Percentiles rank a stretch among this genome's conserved stretches.
phyloP scores from a whole-genome alignment of 2,113 vertebrate genomes.

The Arenaria interpres region DNA sequence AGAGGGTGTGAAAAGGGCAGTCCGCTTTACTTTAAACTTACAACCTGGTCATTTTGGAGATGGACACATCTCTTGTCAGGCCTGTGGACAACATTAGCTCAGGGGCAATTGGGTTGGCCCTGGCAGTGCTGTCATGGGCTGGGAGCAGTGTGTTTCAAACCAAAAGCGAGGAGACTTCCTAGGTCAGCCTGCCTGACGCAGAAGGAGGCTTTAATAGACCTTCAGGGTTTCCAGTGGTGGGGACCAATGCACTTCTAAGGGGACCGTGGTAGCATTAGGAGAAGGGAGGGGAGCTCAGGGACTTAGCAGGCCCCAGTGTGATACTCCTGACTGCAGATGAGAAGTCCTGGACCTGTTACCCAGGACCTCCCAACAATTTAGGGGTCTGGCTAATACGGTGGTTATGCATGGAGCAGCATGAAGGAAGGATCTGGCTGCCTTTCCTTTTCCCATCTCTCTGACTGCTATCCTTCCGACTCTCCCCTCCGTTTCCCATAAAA shows the following conservation, averaged over 20 bases:
- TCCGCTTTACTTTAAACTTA: neutral
- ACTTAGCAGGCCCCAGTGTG: neutral
- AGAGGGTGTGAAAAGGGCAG: neutral
- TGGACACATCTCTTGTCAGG: neutral
- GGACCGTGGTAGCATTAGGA: accelerated
- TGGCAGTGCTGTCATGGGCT: accelerated
- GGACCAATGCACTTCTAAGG: neutral
- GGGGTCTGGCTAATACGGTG: accelerated
- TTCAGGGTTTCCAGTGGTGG: neutral
- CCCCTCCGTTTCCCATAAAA: neutral
- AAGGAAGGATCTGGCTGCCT: neutral
- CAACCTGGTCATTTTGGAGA: neutral
- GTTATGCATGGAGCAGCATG: neutral
- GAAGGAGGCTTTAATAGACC: neutral
- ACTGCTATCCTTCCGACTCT: neutral
- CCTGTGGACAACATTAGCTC: neutral
- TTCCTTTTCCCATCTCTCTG: neutral
- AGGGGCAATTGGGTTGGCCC: neutral
- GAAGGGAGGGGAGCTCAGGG: neutral
- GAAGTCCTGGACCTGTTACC: neutral
- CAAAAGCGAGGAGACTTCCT: accelerated
- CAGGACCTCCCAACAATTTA: neutral
- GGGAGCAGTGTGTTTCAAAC: neutral
- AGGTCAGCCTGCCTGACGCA: neutral
- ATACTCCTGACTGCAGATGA: neutral